Percentiles rank a stretch among this genome's conserved stretches.
Evolutionary conservation across 2,888 invertebrate genomes (phyloP).

Genomic region (Cremastinae sp.): DNA sequence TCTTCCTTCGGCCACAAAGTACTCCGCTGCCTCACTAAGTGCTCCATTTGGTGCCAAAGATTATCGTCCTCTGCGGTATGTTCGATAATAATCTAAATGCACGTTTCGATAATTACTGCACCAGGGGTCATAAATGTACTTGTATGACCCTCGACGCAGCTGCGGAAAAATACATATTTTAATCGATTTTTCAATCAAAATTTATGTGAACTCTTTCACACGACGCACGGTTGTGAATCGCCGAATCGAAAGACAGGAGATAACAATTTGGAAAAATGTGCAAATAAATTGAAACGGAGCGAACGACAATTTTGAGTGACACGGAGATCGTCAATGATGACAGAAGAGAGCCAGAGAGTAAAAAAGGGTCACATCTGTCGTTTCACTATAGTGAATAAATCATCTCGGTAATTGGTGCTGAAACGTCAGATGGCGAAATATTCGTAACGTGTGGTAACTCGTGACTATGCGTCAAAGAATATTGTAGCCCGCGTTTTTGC

Average conservation of each 20-base stretch:
- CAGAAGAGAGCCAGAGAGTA: conserved; percentile 1
- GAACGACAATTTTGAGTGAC: conserved; percentile 48
- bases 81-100: background rate
- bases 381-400: conserved; percentile 62
- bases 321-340: conserved; percentile 38
- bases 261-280: conserved; percentile 23
- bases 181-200: background rate
- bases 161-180: background rate
- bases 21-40: conserved; percentile 32
- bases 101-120: conserved; percentile 18
- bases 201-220: too few species aligned
- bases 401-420: conserved; percentile 65
- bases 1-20: too few species aligned
- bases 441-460: conserved; percentile 51
- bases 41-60: conserved; percentile 33
- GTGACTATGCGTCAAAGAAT: conserved; percentile 30
- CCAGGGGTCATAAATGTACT: background rate
- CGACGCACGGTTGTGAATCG: too few species aligned
- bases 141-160: background rate
- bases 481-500: conserved; percentile 25
- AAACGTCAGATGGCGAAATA: conserved; percentile 54
- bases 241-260: background rate
- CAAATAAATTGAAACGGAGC: conserved; percentile 45
- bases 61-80: conserved; percentile 18
- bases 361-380: conserved; percentile 38